Conservation (phyloP, 35 echinoderm and acorn worm genomes). For the Heliocidaris erythrogramma region DNA sequence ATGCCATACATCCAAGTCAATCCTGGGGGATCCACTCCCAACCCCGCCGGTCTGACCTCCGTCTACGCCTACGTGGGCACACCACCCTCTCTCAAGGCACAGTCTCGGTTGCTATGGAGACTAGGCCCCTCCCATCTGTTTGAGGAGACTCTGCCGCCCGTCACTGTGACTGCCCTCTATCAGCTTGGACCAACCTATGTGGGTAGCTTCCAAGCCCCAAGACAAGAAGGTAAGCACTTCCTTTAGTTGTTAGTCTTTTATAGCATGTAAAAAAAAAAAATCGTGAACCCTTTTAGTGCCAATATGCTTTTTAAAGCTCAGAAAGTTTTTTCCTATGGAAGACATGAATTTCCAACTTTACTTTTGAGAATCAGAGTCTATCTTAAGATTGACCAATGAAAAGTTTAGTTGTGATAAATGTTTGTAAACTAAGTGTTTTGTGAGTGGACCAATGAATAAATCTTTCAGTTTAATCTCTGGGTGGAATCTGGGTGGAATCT, state of each 20-base stretch:
- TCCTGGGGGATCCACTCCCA: conserved; percentile 58
- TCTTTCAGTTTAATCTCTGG: too few species aligned
- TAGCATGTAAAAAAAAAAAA: background rate
- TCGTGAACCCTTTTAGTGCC: too few species aligned
- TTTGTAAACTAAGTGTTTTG: too few species aligned
- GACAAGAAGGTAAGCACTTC: conserved; percentile 73
- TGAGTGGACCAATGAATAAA: too few species aligned
- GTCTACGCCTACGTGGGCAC: conserved; percentile 94
- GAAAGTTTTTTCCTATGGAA: too few species aligned
- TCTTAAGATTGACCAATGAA: too few species aligned
- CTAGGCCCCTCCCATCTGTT: conserved; percentile 94
- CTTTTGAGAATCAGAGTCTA: too few species aligned
- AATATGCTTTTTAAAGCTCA: too few species aligned
- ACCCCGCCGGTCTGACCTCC: conserved; percentile 60
- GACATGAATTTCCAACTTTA: too few species aligned
- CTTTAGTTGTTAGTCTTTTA: background rate
- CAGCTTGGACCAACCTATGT: conserved; percentile 94
- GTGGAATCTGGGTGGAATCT: too few species aligned
- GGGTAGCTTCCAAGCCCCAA: conserved; percentile 95
- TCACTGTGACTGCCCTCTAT: conserved; percentile 72
- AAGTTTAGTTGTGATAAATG: too few species aligned
- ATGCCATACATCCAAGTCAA: conserved; percentile 87
- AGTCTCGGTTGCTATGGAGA: conserved; percentile 89
- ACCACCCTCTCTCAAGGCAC: conserved; percentile 64
- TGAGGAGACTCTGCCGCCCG: conserved; percentile 72